Evolutionary conservation across 2,113 vertebrate species (phyloP), one percentile per base, ranked within the genome.

Genomic region (Erinaceus europaeus): DNA sequence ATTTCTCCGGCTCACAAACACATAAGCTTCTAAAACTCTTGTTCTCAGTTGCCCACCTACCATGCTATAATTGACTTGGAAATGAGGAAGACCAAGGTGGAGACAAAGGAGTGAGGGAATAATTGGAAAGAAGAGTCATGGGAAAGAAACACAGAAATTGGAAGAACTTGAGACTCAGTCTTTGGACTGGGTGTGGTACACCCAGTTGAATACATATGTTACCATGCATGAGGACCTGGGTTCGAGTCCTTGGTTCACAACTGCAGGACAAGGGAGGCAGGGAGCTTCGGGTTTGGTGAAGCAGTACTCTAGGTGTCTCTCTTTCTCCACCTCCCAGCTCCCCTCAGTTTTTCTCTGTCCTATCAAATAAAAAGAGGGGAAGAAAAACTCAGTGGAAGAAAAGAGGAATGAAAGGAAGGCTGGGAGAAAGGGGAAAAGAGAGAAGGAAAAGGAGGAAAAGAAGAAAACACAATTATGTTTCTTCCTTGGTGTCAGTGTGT

Each of bases 1-100:
- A 89, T 90, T 89, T 88, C 29, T 68, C 71, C 82, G 65, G 57
- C 65, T 92, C 46, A 89, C 84, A 90, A 75, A 75, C 55, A 82
- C 72, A 75, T 32, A 67, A 75, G 29, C 59, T 81, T 78, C 73
- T 89, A 71, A 88, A 83, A 62, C 14, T 7, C 6, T 29, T 34
- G 38, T 48, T 73, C 25, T 77, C 40, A 6, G 2, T 15, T 42
- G 25, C 79, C 48, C 40, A 25, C 59, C n/a, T 2, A 0, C 18
- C 59, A 71, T 53, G 36, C 50, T 71, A 59, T 61, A 53, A 78
- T 81, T 59, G 21, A 4, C 52, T 53, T 40, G 23, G 65, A 85
- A 68, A 73, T 2, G 6, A 59, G 77, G 27, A 46, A 59, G 42
- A 36, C 13, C 50, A 73, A 40, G 77, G 59, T 34, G 6, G 3